Evolutionary conservation across 2,888 invertebrate species (phyloP).

Genomic region (Cactoblastis cactorum): DNA sequence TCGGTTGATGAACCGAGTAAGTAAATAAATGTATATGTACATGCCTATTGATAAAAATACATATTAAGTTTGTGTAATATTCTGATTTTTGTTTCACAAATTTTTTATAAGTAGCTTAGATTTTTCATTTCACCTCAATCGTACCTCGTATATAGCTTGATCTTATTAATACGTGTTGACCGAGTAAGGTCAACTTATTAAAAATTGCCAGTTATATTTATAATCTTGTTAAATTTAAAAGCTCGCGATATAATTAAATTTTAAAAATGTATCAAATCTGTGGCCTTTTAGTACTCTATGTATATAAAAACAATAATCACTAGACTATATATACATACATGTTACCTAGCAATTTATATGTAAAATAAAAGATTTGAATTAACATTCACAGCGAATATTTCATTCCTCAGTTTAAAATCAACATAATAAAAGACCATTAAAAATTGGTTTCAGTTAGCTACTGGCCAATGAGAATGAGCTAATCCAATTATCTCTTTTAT

Average conservation of each 20-base stretch:
- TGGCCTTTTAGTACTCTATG: constrained; percentile 9
- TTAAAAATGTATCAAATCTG: too few species aligned
- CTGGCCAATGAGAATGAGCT: constrained; percentile 70
- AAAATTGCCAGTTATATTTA: too few species aligned
- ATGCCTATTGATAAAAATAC: not conserved
- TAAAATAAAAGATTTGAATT: constrained; percentile 11
- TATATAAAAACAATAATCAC: not conserved
- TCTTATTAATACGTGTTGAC: too few species aligned
- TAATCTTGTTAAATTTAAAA: too few species aligned
- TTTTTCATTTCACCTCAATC: too few species aligned
- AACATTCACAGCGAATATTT: constrained; percentile 25
- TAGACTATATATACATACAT: constrained; percentile 5
- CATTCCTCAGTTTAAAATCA: constrained; percentile 18
- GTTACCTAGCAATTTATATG: constrained; percentile 15
- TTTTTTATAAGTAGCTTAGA: too few species aligned
- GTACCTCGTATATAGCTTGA: too few species aligned
- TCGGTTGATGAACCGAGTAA: not conserved
- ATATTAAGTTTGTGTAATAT: too few species aligned
- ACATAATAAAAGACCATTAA: constrained; percentile 34
- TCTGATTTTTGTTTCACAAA: too few species aligned
- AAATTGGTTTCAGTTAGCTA: constrained; percentile 68
- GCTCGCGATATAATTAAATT: too few species aligned
- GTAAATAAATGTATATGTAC: not conserved
- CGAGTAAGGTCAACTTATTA: constrained; percentile 1
- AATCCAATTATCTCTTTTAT: constrained; percentile 70